Conservation (phyloP, 2,113 vertebrate species). For the Procavia capensis region DNA sequence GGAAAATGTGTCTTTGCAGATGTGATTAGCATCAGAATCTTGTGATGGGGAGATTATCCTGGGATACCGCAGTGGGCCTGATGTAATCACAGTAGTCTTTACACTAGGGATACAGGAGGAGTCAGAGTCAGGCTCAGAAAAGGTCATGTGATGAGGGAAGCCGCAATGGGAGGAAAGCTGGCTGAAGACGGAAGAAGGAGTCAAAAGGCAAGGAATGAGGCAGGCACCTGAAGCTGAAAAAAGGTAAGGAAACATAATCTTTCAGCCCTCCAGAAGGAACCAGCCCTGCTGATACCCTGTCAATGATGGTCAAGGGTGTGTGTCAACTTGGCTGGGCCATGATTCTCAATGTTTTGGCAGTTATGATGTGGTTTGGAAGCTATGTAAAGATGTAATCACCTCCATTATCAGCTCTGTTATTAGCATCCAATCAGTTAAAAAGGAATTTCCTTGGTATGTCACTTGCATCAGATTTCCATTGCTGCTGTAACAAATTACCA, state of each 20-base stretch:
- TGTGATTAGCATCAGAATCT: neutral
- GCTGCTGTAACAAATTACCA: no score
- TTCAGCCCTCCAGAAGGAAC: neutral
- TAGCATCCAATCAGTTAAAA: no score
- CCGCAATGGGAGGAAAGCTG: neutral
- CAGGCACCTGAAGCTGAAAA: neutral
- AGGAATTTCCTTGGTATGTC: no score
- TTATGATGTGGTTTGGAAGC: no score
- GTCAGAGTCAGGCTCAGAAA: neutral
- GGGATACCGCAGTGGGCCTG: neutral
- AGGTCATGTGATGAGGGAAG: neutral
- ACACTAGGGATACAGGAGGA: neutral
- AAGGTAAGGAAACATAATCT: neutral
- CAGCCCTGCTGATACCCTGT: neutral
- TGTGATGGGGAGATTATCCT: neutral
- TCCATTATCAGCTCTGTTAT: no score
- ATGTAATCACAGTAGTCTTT: neutral
- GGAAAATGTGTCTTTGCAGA: neutral
- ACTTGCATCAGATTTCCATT: no score
- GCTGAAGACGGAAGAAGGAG: neutral
- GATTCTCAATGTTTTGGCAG: no score
- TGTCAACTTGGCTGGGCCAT: no score
- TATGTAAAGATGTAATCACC: no score
- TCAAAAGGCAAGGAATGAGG: neutral
- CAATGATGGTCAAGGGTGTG: no score